Evolutionary conservation across 2,797 vertebrate species (phyloP).

Genomic region (Danio tinwini): DNA sequence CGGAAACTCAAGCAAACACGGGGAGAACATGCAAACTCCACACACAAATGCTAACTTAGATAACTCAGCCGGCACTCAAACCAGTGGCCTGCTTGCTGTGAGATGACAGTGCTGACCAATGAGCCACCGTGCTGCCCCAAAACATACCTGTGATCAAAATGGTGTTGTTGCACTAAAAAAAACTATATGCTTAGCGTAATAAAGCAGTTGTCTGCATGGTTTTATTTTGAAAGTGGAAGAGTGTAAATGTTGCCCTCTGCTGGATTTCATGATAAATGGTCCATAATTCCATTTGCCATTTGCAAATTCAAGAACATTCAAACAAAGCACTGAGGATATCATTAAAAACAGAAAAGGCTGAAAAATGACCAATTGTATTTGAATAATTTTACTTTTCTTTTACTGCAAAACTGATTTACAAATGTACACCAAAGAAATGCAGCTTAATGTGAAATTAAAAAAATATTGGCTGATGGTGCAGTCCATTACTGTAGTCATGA

Average conservation of each 20-base stretch:
- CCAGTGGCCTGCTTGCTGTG: too few relatives aligned
- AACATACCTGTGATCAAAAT: neutral
- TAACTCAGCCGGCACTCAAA: too few relatives aligned
- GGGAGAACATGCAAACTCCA: too few relatives aligned
- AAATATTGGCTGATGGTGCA: neutral
- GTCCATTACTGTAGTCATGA: neutral
- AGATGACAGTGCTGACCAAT: too few relatives aligned
- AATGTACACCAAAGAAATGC: slow-evolving; percentile 6
- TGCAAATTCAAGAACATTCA: neutral
- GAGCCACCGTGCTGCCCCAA: too few relatives aligned
- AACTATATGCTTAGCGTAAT: neutral
- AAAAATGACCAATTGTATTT: neutral
- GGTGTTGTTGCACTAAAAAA: too few relatives aligned
- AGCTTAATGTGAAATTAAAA: neutral
- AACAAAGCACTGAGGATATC: neutral
- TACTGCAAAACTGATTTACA: neutral
- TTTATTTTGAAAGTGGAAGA: neutral
- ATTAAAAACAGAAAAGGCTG: neutral
- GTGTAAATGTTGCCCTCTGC: slow-evolving; percentile 45
- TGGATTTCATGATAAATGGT: slow-evolving; percentile 4
- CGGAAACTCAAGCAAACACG: too few relatives aligned
- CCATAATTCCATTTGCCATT: neutral
- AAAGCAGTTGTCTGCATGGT: neutral
- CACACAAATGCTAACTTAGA: too few relatives aligned
- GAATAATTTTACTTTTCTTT: neutral